phyloP scores from a whole-genome alignment of 2,113 vertebrate species.

The Heliornis fulica region DNA sequence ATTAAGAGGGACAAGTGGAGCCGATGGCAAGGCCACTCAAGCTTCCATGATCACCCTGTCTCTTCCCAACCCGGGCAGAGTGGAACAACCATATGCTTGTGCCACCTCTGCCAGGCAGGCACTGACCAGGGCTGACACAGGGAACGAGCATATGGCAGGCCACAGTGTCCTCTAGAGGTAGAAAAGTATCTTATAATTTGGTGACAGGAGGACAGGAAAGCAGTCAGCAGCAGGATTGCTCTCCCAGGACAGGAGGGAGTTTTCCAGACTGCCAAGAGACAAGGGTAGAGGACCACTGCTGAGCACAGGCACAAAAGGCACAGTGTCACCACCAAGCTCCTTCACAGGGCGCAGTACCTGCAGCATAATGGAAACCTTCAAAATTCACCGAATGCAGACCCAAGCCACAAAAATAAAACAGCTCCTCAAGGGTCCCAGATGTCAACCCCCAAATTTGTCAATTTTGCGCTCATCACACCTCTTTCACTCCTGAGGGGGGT shows the following conservation, averaged over 20 bases:
- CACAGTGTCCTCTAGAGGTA: constrained; percentile 65
- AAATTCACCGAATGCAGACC: neutral
- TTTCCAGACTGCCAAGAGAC: neutral
- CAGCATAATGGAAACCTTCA: neutral
- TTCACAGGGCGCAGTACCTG: no score
- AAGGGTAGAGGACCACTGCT: neutral
- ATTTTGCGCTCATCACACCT: neutral
- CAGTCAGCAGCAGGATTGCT: neutral
- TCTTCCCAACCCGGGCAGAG: neutral
- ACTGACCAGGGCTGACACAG: neutral
- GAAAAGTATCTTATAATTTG: neutral
- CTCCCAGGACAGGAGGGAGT: neutral
- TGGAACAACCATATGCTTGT: neutral
- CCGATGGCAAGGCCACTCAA: neutral
- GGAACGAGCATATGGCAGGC: neutral
- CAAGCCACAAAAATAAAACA: neutral
- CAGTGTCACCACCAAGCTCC: neutral
- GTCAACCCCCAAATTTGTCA: neutral
- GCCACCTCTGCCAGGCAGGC: neutral
- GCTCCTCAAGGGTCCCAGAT: neutral
- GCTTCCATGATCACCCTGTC: rapidly evolving
- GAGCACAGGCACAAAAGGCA: rapidly evolving
- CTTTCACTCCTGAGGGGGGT: neutral
- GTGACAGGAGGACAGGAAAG: neutral
- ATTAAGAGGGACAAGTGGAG: neutral